Percentiles rank a stretch among this genome's conserved stretches.
Conservation (phyloP, 23 tunicate genomes). For the Botrylloides violaceus region DNA sequence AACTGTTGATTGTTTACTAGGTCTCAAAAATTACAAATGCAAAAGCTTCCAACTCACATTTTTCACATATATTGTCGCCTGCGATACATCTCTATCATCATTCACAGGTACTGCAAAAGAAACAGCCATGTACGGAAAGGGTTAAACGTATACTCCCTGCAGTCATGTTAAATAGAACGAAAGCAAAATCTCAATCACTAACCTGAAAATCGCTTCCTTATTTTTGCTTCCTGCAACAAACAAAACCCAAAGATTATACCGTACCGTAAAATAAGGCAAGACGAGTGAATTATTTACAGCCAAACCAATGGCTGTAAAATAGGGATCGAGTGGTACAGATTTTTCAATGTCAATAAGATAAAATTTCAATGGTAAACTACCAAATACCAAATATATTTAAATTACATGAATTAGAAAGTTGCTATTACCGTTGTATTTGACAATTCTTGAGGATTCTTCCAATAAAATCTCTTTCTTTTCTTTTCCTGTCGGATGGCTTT, state of each 20-base stretch:
- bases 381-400: background rate
- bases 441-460: background rate
- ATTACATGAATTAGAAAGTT: background rate
- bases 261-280: background rate
- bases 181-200: too few species aligned
- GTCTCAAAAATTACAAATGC: too few species aligned
- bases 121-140: background rate
- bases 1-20: too few species aligned
- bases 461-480: background rate
- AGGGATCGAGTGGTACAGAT: too few species aligned
- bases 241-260: background rate
- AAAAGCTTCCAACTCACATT: constrained; percentile 5
- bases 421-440: background rate
- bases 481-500: background rate
- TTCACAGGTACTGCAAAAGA: background rate
- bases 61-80: constrained; percentile 16
- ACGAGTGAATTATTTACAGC: too few species aligned
- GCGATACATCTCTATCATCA: constrained; percentile 2
- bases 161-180: too few species aligned
- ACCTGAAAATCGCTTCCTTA: background rate
- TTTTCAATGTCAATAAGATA: too few species aligned
- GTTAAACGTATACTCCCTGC: background rate
- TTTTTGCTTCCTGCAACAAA: background rate
- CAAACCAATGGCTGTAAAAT: too few species aligned
- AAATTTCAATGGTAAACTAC: background rate